Percentiles rank a stretch among this genome's conserved stretches.
These are phyloP conservation scores for Norana najaformis DNA, from an alignment of 2,888 invertebrate species.

Conservation along the genomic window DNA sequence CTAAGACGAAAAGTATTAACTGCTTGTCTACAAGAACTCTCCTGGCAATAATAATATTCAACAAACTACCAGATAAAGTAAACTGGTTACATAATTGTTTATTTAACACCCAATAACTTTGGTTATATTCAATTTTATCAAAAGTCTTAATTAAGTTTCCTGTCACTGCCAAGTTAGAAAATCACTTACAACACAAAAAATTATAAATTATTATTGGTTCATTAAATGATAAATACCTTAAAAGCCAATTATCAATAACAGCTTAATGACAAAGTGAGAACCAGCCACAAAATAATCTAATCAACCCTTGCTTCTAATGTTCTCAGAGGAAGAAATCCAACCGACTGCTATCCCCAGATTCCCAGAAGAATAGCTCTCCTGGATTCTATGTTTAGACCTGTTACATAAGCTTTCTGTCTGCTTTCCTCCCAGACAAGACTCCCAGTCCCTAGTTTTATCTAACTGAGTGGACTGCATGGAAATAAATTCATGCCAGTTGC, in stretches of 20 bases:
- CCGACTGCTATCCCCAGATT: neutral
- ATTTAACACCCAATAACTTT: neutral
- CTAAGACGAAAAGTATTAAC: neutral
- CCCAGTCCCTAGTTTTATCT: neutral
- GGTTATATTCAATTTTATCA: neutral
- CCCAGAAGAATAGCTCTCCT: neutral
- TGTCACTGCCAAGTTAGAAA: neutral
- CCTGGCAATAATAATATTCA: neutral
- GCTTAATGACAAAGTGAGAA: neutral
- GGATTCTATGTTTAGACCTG: neutral
- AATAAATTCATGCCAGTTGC: neutral
- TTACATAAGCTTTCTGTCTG: neutral
- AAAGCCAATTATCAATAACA: neutral
- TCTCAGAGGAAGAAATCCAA: neutral
- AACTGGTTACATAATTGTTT: neutral
- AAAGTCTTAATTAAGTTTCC: neutral
- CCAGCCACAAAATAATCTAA: neutral
- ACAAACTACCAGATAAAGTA: neutral
- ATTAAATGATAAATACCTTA: neutral
- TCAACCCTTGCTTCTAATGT: neutral
- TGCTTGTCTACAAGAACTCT: neutral
- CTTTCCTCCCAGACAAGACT: neutral
- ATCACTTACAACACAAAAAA: neutral
- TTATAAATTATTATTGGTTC: neutral
- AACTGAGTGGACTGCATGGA: neutral